Conservation (phyloP, 2,113 vertebrate genomes). For the Chunga burmeisteri region DNA sequence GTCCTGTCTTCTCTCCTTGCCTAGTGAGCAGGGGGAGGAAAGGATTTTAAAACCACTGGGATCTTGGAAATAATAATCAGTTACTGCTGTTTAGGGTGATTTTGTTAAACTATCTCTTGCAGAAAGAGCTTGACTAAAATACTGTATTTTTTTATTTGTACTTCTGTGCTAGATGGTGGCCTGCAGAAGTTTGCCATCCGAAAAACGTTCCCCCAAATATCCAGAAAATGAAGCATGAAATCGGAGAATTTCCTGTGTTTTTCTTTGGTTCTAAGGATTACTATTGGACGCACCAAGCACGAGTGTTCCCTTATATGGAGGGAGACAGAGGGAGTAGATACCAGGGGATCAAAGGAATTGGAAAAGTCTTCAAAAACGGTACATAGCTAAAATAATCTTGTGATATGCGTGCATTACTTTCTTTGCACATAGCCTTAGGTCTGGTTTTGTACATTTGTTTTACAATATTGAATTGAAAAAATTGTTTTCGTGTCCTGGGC, state of each 20-base stretch:
- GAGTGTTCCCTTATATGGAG: conserved; percentile 98
- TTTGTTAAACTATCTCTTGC: not conserved
- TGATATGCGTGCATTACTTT: not conserved
- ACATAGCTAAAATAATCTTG: not conserved
- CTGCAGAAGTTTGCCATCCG: conserved; percentile 96
- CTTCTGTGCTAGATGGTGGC: conserved; percentile 92
- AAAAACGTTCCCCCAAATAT: conserved; percentile 96
- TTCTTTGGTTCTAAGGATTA: conserved; percentile 99
- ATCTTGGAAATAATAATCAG: not conserved
- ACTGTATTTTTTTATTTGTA: conserved; percentile 62
- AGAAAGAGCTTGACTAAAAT: conserved; percentile 46
- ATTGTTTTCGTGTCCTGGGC: not conserved
- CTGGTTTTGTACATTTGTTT: not conserved
- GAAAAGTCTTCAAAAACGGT: conserved; percentile 98
- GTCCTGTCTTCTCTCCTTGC: not conserved
- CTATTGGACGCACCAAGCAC: conserved; percentile 97
- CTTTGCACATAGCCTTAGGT: not conserved
- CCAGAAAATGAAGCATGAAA: conserved; percentile 96
- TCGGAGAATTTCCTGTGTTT: conserved; percentile 98
- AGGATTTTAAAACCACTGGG: not conserved
- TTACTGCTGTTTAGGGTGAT: not conserved
- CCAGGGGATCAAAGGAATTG: conserved; percentile 88
- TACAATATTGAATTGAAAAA: not conserved
- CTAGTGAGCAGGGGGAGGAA: not conserved
- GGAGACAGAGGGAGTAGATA: conserved; percentile 93